Base-by-base conservation (phyloP, 37 sponge, comb jelly and placozoan genomes). In the Bolinopsis microptera region DNA sequence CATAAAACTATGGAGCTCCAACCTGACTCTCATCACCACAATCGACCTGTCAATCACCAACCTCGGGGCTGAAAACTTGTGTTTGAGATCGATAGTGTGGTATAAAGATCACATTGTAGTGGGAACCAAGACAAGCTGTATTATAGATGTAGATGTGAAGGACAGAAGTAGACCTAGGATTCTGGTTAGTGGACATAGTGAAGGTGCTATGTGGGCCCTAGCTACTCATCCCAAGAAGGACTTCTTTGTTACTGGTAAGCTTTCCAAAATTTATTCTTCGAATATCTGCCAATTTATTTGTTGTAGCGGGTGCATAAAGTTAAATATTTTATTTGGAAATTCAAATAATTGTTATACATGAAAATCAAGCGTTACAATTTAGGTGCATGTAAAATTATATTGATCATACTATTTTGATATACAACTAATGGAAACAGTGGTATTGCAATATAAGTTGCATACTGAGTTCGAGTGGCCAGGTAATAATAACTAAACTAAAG, bases 201-300 rank as follows among this genome's bases (percentile, higher is more conserved):
- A 98, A 83, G 99, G 99, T 36, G 99, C 97, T 76, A 83, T 98
- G 86, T 98, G 99, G 99, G 99, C 94, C 0, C 86, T 98, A 27
- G 99, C 99, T 40, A 39, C 94, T 16, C 99, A 98, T 40, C 97
- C 96, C 0, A 31, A 38, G 0, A 38, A 94, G 75, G 75, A 83
- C 8, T 23, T 96, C 33, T 97, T 97, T 94, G 96, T 95, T 38
- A 98, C 99, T 93, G 99, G 95, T 23, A 96, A 96, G 93, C n/a
- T n/a, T n/a, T n/a, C n/a, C n/a, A n/a, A n/a, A n/a, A n/a, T n/a
- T n/a, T n/a, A n/a, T n/a, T n/a, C n/a, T n/a, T n/a, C n/a, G 97
- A 97, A 38, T 96, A 97, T 92, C 83, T 93, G 22, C 8, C 94
- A 3, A n/a, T n/a, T n/a, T n/a, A n/a, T n/a, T n/a, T n/a, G n/a